phyloP scores from a whole-genome alignment of 2,797 vertebrate genomes.

The Oceanodroma leucorhoa region DNA sequence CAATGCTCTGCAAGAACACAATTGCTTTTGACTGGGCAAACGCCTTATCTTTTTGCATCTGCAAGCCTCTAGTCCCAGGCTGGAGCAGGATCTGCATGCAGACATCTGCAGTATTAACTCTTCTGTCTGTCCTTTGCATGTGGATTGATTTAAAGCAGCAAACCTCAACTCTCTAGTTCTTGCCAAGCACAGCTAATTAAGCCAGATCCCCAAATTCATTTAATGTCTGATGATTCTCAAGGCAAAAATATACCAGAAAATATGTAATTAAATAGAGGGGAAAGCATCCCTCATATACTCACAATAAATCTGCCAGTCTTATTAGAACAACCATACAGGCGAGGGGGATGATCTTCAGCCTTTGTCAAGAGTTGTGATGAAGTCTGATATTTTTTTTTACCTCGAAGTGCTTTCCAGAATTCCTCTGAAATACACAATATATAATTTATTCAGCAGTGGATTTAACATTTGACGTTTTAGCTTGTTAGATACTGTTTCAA shows the following conservation, averaged over 20 bases:
- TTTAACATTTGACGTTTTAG: not conserved
- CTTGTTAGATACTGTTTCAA: not conserved
- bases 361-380: conserved; percentile 80
- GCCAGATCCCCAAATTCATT: not conserved
- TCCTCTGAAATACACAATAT: conserved; percentile 72
- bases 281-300: conserved; percentile 59
- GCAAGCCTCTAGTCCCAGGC: not conserved
- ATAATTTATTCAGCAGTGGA: not conserved
- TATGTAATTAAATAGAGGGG: not conserved
- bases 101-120: not conserved
- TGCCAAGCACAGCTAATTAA: not conserved
- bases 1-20: not conserved
- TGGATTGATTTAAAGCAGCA: not conserved
- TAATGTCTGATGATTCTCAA: not conserved
- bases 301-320: conserved; percentile 88
- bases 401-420: conserved; percentile 86
- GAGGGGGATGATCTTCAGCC: conserved; percentile 75
- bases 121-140: not conserved
- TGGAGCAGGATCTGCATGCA: not conserved
- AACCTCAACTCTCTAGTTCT: not conserved
- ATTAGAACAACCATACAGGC: conserved; percentile 90
- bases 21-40: not conserved
- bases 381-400: conserved; percentile 84
- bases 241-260: not conserved
- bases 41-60: not conserved